These are phyloP conservation scores for Trissolcus basalis DNA, from an alignment of 1,140 invertebrate species.

Conservation along the genomic window DNA sequence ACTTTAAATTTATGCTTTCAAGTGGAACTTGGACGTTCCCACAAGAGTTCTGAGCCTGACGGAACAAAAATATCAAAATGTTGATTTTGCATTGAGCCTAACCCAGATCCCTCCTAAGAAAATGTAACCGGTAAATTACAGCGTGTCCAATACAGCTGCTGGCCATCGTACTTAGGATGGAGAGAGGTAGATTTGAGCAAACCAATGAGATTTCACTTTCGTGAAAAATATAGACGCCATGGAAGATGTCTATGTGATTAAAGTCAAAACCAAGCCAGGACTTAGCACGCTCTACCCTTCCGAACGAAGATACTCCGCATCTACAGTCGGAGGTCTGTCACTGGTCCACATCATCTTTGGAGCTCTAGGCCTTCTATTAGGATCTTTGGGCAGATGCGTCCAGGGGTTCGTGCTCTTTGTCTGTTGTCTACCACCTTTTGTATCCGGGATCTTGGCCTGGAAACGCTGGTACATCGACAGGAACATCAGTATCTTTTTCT, in stretches of 20 bases:
- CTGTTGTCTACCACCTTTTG: conserved; percentile 76
- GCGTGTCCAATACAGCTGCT: not conserved
- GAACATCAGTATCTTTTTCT: conserved; percentile 80
- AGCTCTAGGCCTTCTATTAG: conserved; percentile 76
- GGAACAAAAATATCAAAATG: no score
- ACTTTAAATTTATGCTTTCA: no score
- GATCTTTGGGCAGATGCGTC: conserved; percentile 72
- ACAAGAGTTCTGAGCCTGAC: no score
- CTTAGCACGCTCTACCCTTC: conserved; percentile 79
- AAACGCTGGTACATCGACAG: conserved; percentile 81
- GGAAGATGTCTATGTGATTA: conserved; percentile 82
- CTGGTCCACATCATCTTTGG: conserved; percentile 79
- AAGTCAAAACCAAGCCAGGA: conserved; percentile 79
- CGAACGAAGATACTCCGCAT: conserved; percentile 81
- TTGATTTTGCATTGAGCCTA: no score
- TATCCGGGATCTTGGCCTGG: conserved; percentile 79
- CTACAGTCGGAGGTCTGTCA: conserved; percentile 80
- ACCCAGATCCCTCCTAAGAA: no score
- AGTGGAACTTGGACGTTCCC: no score
- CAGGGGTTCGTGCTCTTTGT: conserved; percentile 75
- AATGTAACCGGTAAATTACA: conserved; percentile 7
- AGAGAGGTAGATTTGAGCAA: no score
- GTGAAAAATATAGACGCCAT: conserved; percentile 59
- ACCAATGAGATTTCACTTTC: no score
- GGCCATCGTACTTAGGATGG: no score